These are phyloP conservation scores for Drosophila aff. DNA, from an alignment of 1,140 invertebrate species.

Conservation along the genomic window DNA sequence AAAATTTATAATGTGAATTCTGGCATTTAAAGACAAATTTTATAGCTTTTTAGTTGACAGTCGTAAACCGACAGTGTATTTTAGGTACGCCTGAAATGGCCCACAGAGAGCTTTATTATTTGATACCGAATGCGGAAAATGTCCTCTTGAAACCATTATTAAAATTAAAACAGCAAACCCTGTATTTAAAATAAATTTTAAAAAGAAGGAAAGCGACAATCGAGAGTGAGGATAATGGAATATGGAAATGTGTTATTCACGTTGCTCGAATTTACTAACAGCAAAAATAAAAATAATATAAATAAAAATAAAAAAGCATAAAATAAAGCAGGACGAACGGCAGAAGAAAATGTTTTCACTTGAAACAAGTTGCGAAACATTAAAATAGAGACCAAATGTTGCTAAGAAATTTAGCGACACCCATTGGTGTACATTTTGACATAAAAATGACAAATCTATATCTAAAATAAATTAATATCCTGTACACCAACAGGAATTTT, in stretches of 20 bases:
- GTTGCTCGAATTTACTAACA: background rate
- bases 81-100: constrained; percentile 12
- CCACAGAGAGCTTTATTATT: background rate
- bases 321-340: background rate
- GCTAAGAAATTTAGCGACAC: background rate
- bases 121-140: background rate
- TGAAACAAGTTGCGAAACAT: background rate
- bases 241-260: background rate
- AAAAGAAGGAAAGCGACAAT: background rate
- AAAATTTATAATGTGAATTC: constrained; percentile 42
- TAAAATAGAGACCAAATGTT: background rate
- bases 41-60: constrained; percentile 56
- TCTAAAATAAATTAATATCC: background rate
- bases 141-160: background rate
- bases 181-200: background rate
- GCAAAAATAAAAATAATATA: background rate
- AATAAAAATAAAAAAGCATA: too few relatives aligned
- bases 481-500: background rate
- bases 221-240: background rate
- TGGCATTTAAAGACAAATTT: constrained; percentile 56
- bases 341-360: background rate
- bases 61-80: constrained; percentile 33
- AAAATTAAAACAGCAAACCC: background rate
- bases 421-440: background rate
- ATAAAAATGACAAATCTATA: background rate